These are phyloP conservation scores for Invenusta paracnida DNA, from an alignment of 2,888 invertebrate genomes.

Conservation along the genomic window DNA sequence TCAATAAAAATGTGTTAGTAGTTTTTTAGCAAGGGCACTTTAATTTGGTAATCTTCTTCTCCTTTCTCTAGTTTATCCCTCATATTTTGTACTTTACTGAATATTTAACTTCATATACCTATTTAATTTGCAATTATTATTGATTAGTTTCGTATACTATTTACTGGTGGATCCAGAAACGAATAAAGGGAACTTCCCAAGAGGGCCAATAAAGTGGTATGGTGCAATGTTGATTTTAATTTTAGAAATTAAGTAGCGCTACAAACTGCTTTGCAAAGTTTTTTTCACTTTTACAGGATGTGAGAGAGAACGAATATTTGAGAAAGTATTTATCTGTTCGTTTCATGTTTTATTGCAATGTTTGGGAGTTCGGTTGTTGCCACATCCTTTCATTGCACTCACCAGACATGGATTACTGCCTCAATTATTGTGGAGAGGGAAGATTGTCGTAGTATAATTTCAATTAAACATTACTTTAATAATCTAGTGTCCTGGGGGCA, in stretches of 20 bases:
- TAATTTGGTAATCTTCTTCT: no score
- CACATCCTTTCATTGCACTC: background rate
- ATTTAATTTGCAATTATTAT: no score
- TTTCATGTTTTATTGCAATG: background rate
- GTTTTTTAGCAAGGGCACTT: no score
- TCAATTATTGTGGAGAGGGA: background rate
- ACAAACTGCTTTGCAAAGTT: no score
- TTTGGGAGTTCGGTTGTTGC: background rate
- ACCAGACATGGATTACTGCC: background rate
- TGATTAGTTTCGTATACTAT: no score
- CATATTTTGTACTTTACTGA: no score
- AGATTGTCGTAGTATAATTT: background rate
- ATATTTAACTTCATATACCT: no score
- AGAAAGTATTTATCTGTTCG: background rate
- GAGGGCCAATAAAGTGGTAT: background rate
- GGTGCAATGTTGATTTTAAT: background rate
- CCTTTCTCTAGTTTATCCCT: no score
- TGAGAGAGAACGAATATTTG: background rate
- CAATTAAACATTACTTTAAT: no score
- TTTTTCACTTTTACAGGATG: background rate
- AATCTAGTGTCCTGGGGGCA: no score
- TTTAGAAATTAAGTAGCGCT: background rate
- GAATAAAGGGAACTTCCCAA: background rate
- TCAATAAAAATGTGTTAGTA: no score
- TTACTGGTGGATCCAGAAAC: background rate